These are phyloP conservation scores for Antennarius striatus DNA, from an alignment of 2,113 vertebrate genomes.

Conservation along the genomic window DNA sequence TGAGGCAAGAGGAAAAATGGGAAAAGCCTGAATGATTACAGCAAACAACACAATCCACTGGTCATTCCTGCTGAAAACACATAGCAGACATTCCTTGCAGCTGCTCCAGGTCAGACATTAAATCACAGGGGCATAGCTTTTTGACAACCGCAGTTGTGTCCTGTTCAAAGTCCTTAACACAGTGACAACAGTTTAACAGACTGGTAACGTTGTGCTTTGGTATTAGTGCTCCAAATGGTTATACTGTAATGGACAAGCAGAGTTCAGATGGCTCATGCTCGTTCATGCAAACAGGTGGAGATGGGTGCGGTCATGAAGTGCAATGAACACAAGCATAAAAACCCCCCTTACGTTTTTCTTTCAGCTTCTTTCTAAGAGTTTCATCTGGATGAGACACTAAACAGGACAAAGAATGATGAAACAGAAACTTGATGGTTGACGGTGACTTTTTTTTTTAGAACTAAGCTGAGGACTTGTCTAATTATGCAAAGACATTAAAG, in stretches of 20 bases:
- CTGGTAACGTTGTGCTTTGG: constrained; percentile 13
- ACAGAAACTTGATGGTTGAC: constrained; percentile 35
- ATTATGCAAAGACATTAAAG: constrained; percentile 1
- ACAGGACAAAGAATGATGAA: constrained; percentile 73
- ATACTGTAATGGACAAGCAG: constrained; percentile 70
- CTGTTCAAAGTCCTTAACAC: constrained; percentile 8
- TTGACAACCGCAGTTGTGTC: constrained; percentile 4
- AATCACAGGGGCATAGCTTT: constrained; percentile 20
- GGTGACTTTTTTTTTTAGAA: neutral
- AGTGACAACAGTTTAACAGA: constrained; percentile 11
- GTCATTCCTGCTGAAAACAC: constrained; percentile 59
- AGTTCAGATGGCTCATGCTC: constrained; percentile 76
- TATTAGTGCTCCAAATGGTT: constrained; percentile 55
- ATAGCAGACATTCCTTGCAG: constrained; percentile 54
- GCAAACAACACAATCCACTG: constrained; percentile 60
- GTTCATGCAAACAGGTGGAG: constrained; percentile 85
- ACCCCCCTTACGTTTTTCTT: constrained; percentile 96
- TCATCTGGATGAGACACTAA: constrained; percentile 92
- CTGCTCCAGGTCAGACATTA: constrained; percentile 20
- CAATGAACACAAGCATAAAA: constrained; percentile 61
- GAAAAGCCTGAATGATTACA: constrained; percentile 63
- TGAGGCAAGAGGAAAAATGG: constrained; percentile 57
- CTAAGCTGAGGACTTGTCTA: neutral
- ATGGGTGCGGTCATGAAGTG: constrained; percentile 59
- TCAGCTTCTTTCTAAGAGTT: constrained; percentile 97